Conservation (phyloP, 2,888 invertebrate genomes). For the Leptarthrus brevirostris region DNA sequence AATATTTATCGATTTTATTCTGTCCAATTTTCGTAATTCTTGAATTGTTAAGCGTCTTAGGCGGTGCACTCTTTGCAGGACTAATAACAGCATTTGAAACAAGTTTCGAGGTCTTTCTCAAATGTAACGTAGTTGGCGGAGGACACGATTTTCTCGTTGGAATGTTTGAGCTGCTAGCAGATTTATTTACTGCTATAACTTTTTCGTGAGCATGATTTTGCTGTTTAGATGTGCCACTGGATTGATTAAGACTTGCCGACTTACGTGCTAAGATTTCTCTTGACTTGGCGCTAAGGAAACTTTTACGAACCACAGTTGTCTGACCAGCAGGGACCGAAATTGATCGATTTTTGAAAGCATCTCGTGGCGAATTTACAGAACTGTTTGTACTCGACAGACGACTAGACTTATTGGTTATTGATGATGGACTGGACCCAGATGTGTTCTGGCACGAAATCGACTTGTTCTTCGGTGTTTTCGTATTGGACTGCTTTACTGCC, state of each 20-base stretch:
- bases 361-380: slow-evolving; percentile 64
- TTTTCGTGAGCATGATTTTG: slow-evolving; percentile 1
- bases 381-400: slow-evolving; percentile 64
- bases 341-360: slow-evolving; percentile 64
- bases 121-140: slow-evolving; percentile 53
- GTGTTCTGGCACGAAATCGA: slow-evolving; percentile 52
- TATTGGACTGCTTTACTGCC: slow-evolving; percentile 45
- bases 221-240: slow-evolving; percentile 55
- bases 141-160: slow-evolving; percentile 62
- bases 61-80: slow-evolving; percentile 47
- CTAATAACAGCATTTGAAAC: slow-evolving; percentile 28
- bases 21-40: neutral
- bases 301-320: slow-evolving; percentile 59
- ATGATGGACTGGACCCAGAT: slow-evolving; percentile 65
- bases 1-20: neutral
- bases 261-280: slow-evolving; percentile 66
- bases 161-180: slow-evolving; percentile 61
- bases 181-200: slow-evolving; percentile 50
- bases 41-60: slow-evolving; percentile 35
- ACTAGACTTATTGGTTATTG: slow-evolving; percentile 64
- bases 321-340: slow-evolving; percentile 63
- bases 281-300: slow-evolving; percentile 66
- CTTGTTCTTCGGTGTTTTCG: slow-evolving; percentile 50
- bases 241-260: slow-evolving; percentile 60
- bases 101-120: slow-evolving; percentile 53